These are phyloP conservation scores for Sebastiscus albofasciatus DNA, from an alignment of 2,797 vertebrate genomes.

Conservation along the genomic window DNA sequence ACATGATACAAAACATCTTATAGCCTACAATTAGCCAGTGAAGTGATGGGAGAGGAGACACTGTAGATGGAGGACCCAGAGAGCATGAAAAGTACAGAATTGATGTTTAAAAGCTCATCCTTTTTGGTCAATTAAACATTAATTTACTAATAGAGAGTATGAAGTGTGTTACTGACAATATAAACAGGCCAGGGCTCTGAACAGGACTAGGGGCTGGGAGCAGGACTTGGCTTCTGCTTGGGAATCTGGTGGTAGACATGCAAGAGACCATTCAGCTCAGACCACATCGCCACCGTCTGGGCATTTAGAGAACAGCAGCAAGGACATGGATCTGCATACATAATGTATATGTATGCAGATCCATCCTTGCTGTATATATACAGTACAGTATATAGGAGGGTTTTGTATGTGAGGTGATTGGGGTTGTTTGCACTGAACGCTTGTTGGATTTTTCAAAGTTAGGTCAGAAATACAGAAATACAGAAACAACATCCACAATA, in stretches of 20 bases:
- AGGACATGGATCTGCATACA: neutral
- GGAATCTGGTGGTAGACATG: neutral
- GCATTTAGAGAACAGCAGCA: slow-evolving; percentile 19
- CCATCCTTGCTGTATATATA: too few species aligned
- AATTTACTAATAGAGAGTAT: too few species aligned
- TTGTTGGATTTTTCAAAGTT: neutral
- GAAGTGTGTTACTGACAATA: neutral
- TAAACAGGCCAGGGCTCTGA: neutral
- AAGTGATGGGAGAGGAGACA: neutral
- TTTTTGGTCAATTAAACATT: too few species aligned
- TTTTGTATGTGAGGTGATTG: neutral
- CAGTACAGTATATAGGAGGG: neutral
- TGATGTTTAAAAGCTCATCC: too few species aligned
- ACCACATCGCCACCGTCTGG: slow-evolving; percentile 47
- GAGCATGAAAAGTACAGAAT: too few species aligned
- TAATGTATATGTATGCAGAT: neutral
- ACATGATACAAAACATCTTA: neutral
- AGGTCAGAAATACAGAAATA: neutral
- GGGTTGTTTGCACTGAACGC: neutral
- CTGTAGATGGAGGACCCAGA: neutral
- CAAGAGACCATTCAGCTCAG: neutral
- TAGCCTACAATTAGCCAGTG: neutral
- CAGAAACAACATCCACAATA: neutral
- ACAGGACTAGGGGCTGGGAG: neutral
- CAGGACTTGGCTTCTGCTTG: neutral